Evolutionary conservation across 30 jellyfish, hydroid and myxozoan genomes (phyloP), one percentile per base, ranked within the genome.

Genomic region (Aurelia sp.): DNA sequence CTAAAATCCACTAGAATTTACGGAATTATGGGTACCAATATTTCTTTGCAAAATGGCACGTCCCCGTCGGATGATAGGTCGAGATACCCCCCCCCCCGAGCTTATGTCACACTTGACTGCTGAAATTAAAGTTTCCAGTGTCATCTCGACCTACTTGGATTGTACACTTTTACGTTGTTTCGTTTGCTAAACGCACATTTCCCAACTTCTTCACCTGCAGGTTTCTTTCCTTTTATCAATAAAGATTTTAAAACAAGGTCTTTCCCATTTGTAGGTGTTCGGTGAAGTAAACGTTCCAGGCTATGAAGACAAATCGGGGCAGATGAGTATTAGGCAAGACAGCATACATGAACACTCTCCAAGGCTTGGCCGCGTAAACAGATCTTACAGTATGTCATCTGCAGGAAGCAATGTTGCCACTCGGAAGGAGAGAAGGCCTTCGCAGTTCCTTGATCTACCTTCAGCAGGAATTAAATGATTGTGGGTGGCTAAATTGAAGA

Each of bases 251-350:
- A 66, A 17, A 33, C 50, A 70, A 70, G 10, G 10, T 20, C n/a
- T 73, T 37, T 15, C 13, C 66, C 61, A 47, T 30, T 72, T 33
- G 19, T 53, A 91, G 98, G 98, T 92, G 20, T 92, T 92, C 55
- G 97, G 96, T 4, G 98, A 92, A 44, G 59, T 92, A 87, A 79
- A 81, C 68, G 65, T 87, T 63, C 97, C 96, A 9, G 97, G 91
- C 20, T 67, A 79, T 7, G 96, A 81, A 62, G 96, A 79, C 50
- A 85, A 88, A 13, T 78, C 80, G 40, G 69, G 86, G 51, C 90
- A 59, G 35, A 93, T 90, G 13, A 52, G 90, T 66, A 61, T 85
- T 30, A 63, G 66, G 58, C 55, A 84, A 19, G 76, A 86, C 69
- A 88, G 85, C 16, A 63, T 74, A 58, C 98, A 77, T 22, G 88